Conservation (phyloP, 2,888 invertebrate species). For the Diarsia dahlii region DNA sequence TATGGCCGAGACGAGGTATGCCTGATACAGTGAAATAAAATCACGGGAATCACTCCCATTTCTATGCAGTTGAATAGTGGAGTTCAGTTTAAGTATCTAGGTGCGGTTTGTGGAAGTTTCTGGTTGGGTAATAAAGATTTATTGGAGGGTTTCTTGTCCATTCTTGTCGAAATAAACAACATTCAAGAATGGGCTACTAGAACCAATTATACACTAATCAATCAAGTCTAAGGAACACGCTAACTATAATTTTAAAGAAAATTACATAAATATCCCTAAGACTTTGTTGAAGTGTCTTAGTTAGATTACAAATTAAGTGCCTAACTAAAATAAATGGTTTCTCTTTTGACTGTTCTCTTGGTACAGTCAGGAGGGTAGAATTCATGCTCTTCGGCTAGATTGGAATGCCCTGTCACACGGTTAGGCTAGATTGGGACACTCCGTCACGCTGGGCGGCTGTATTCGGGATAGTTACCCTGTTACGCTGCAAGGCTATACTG, state of each 20-base stretch:
- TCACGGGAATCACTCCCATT: slow-evolving; percentile 32
- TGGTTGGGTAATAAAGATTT: neutral
- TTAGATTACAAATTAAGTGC: neutral
- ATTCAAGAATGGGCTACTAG: neutral
- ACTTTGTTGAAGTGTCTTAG: neutral
- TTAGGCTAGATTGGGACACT: neutral
- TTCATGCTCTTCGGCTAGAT: neutral
- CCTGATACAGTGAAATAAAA: slow-evolving; percentile 59
- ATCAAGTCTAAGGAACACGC: neutral
- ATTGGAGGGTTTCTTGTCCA: neutral
- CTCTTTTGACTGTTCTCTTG: neutral
- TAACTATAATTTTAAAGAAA: neutral
- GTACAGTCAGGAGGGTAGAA: neutral
- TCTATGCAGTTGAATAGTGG: slow-evolving; percentile 20
- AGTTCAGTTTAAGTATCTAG: neutral
- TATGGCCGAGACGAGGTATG: slow-evolving; percentile 44
- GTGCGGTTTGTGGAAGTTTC: neutral
- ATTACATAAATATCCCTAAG: neutral
- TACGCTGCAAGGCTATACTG: neutral
- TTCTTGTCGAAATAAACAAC: neutral
- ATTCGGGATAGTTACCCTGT: too few species aligned
- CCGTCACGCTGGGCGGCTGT: neutral
- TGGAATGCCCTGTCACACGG: too few species aligned
- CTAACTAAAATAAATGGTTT: neutral
- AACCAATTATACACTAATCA: neutral